Conservation (phyloP, 2,113 vertebrate species). For the Myrmophylax atrothorax region DNA sequence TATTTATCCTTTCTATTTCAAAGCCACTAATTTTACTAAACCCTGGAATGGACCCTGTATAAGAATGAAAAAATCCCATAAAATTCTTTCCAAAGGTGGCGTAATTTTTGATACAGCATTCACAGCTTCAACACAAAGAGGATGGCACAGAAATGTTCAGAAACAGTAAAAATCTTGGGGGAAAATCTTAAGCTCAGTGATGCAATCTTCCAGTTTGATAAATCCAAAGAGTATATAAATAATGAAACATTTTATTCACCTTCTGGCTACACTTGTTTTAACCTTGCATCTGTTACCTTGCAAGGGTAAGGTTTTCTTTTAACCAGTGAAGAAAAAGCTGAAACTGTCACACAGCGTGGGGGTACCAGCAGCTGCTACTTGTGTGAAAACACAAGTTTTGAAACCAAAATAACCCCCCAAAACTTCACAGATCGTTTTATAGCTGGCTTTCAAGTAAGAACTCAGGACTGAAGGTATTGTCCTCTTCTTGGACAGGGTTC, state of each 20-base stretch:
- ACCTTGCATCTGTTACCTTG: not conserved
- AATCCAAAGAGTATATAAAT: not conserved
- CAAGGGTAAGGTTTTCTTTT: not conserved
- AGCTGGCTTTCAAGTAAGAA: not conserved
- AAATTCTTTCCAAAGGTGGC: not conserved
- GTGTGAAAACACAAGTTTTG: not conserved
- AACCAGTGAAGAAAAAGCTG: not conserved
- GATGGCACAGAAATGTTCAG: not conserved
- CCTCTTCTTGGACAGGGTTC: not conserved
- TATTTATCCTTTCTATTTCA: not conserved
- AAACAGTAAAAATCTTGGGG: not conserved
- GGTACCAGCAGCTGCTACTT: not conserved
- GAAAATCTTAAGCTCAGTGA: not conserved
- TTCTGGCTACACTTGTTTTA: not conserved
- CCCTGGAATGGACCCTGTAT: not conserved
- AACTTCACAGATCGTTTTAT: not conserved
- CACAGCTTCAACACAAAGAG: not conserved
- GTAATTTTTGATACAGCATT: not conserved
- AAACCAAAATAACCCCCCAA: not conserved
- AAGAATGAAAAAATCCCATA: not conserved
- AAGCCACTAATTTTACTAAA: not conserved
- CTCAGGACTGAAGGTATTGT: not conserved
- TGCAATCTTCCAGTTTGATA: not conserved
- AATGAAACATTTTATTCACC: not conserved
- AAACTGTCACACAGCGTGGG: not conserved